Percentiles rank a stretch among this genome's conserved stretches.
Evolutionary conservation across 2,113 vertebrate genomes (phyloP).

Genomic region (Amphiprion ocellaris): DNA sequence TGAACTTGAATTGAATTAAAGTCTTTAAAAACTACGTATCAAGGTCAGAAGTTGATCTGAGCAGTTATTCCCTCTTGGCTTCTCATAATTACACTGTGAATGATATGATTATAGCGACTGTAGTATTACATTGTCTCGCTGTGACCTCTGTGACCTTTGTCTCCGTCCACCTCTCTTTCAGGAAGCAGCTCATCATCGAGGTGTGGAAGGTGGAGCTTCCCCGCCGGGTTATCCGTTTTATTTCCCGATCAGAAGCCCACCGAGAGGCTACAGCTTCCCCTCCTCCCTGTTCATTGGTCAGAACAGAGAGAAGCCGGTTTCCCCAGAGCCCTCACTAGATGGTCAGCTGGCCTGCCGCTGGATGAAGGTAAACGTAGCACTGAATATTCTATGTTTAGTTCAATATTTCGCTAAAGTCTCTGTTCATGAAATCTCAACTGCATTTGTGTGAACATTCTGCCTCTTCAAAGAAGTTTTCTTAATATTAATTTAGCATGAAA

Average conservation of each 20-base stretch:
- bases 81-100: neutral
- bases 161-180: conserved; percentile 50
- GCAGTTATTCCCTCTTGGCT: too few species aligned
- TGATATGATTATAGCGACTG: neutral
- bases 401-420: too few species aligned
- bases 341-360: conserved; percentile 92
- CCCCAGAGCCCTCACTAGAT: conserved; percentile 87
- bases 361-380: conserved; percentile 89
- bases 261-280: conserved; percentile 87
- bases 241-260: conserved; percentile 85
- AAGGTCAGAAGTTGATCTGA: too few species aligned
- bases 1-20: too few species aligned
- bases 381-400: neutral
- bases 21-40: too few species aligned
- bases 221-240: conserved; percentile 90
- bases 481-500: neutral
- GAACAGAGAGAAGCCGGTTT: conserved; percentile 87
- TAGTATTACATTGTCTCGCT: neutral
- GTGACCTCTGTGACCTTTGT: neutral
- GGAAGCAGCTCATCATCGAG: conserved; percentile 87
- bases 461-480: neutral
- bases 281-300: conserved; percentile 86
- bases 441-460: neutral
- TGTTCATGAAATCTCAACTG: too few species aligned
- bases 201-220: conserved; percentile 86